Evolutionary conservation across 2,797 vertebrate species (phyloP).

Genomic region (Cossypha niveicapilla): DNA sequence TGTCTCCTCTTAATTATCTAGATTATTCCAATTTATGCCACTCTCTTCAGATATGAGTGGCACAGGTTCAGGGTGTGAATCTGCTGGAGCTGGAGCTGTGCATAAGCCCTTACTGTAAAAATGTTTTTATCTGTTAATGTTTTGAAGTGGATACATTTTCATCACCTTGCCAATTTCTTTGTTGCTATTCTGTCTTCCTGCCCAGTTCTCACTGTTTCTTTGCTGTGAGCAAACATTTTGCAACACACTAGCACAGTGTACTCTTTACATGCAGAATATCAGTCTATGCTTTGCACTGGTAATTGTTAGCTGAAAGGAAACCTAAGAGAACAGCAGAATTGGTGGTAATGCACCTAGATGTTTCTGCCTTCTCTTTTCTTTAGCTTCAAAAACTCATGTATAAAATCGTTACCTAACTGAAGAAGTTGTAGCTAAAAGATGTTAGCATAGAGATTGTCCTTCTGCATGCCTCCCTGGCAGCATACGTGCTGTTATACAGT

Average conservation of each 20-base stretch:
- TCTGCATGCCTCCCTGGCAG: background rate
- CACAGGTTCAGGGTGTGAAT: background rate
- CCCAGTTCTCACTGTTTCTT: background rate
- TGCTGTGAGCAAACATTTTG: background rate
- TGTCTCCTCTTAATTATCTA: background rate
- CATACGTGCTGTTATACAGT: background rate
- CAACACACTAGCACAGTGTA: background rate
- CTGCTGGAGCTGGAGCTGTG: background rate
- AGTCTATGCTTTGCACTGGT: background rate
- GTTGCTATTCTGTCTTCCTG: background rate
- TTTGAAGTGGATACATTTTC: background rate
- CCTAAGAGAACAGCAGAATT: background rate
- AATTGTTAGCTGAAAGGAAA: background rate
- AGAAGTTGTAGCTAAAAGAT: background rate
- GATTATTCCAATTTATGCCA: background rate
- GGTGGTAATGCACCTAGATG: background rate
- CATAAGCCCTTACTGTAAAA: background rate
- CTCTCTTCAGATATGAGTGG: background rate
- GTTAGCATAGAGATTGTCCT: background rate
- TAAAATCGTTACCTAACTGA: background rate
- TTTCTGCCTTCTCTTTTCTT: background rate
- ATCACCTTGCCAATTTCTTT: background rate
- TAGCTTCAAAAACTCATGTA: background rate
- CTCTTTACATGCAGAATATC: background rate
- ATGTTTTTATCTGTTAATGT: background rate